A percentile compares a stretch with the other conserved stretches of the same genome.
Evolutionary conservation across 2,888 invertebrate species (phyloP).

Genomic region (Hoplodrina blanda): DNA sequence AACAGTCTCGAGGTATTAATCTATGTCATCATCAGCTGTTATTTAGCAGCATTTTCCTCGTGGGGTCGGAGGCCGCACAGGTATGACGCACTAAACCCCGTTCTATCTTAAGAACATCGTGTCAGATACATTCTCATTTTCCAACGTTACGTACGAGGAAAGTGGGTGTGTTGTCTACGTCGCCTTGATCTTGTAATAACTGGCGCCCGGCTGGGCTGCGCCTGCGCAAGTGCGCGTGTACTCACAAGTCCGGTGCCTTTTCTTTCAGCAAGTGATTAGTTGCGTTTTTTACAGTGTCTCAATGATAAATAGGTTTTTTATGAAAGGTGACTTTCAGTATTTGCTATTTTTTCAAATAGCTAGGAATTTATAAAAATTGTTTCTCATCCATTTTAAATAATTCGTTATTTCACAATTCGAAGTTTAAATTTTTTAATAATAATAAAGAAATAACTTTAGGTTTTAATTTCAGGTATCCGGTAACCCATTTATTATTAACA

Average conservation of each 20-base stretch:
- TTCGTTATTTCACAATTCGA: no score
- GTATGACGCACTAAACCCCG: constrained; percentile 20
- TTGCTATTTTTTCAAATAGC: background rate
- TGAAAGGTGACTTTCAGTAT: constrained; percentile 33
- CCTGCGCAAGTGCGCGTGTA: constrained; percentile 29
- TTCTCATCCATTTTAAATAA: background rate
- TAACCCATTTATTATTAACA: no score
- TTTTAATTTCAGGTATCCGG: no score
- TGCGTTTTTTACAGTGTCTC: constrained; percentile 11
- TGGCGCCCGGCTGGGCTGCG: constrained; percentile 37
- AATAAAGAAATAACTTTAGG: no score
- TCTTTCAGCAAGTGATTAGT: constrained; percentile 45
- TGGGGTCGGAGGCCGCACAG: constrained; percentile 13
- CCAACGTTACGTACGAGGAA: constrained; percentile 49
- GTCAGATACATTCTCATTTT: constrained; percentile 38
- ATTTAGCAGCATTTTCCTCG: constrained; percentile 25
- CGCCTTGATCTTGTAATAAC: constrained; percentile 42
- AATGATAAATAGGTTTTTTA: constrained; percentile 26
- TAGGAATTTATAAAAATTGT: background rate
- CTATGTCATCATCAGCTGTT: background rate
- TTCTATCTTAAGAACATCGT: constrained; percentile 30
- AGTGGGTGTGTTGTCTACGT: constrained; percentile 54
- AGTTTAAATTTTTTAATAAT: no score
- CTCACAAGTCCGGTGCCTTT: constrained; percentile 2
- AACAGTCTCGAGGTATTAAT: background rate